Evolutionary conservation across 1,140 invertebrate genomes (phyloP).

Genomic region (Harpegnathos saltator): DNA sequence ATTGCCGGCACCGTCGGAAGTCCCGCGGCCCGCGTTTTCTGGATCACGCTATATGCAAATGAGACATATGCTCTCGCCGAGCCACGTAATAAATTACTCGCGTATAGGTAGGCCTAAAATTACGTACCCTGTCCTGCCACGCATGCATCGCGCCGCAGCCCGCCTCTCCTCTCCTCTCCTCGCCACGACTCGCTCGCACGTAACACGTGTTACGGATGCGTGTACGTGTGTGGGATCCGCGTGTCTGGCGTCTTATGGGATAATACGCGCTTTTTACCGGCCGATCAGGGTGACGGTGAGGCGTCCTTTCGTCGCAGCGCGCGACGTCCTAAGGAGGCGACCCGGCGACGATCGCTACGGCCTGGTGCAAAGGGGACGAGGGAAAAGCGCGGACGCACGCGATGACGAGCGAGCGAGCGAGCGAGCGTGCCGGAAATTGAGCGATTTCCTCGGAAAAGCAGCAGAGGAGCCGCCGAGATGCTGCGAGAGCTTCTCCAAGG

Average conservation of each 20-base stretch:
- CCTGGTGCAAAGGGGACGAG: not conserved
- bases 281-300: conserved; percentile 26
- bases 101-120: conserved; percentile 77
- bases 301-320: conserved; percentile 59
- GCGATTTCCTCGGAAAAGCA: not conserved
- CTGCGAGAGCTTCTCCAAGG: not conserved
- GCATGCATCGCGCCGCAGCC: conserved; percentile 12
- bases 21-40: conserved; percentile 66
- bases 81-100: conserved; percentile 79
- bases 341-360: not conserved
- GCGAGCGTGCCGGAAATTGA: not conserved
- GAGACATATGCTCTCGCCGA: conserved; percentile 78
- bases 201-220: conserved; percentile 50
- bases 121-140: conserved; percentile 61
- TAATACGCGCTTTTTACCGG: conserved; percentile 49
- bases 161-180: no score
- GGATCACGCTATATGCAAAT: conserved; percentile 83
- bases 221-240: conserved; percentile 18
- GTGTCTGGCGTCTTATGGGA: conserved; percentile 42
- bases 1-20: conserved; percentile 74
- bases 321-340: conserved; percentile 10
- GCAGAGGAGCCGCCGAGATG: not conserved
- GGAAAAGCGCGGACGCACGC: not conserved
- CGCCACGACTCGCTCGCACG: conserved; percentile 8
- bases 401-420: not conserved